Evolutionary conservation across 2,888 invertebrate genomes (phyloP).

Genomic region (Camponotus fellah): DNA sequence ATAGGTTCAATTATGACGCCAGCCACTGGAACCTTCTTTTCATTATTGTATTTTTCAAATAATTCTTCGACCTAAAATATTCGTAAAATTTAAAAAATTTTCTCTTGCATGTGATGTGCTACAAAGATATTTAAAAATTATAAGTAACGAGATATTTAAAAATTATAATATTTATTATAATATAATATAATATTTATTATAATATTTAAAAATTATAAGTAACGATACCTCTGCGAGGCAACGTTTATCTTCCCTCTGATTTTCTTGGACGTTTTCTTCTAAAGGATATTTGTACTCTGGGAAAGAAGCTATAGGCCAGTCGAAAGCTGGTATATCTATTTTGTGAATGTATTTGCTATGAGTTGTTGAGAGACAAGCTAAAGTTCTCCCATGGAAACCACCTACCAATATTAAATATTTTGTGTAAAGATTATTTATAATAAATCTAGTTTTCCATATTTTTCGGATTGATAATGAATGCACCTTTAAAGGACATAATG

Average conservation of each 20-base stretch:
- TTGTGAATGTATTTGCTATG: slow-evolving; percentile 99
- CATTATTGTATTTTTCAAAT: slow-evolving; percentile 90
- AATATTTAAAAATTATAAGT: not conserved
- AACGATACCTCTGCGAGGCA: slow-evolving; percentile 88
- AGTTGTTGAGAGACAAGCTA: slow-evolving; percentile 94
- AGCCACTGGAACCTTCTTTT: slow-evolving; percentile 92
- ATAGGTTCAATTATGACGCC: slow-evolving; percentile 98
- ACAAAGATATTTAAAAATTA: not conserved
- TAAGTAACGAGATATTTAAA: too few species aligned
- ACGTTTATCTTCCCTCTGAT: slow-evolving; percentile 93
- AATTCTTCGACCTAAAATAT: slow-evolving; percentile 89
- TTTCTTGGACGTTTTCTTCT: slow-evolving; percentile 92
- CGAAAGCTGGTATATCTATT: slow-evolving; percentile 96
- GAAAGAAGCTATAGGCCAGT: slow-evolving; percentile 98
- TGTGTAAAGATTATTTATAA: not conserved
- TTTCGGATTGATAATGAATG: not conserved
- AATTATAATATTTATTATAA: too few species aligned
- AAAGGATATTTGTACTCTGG: slow-evolving; percentile 98
- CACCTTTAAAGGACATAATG: slow-evolving; percentile 93
- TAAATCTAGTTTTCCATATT: not conserved
- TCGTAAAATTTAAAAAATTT: not conserved
- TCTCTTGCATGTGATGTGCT: not conserved
- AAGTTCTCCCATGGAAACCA: slow-evolving; percentile 97
- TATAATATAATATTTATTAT: too few species aligned
- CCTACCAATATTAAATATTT: slow-evolving; percentile 85